These are phyloP conservation scores for Brienomyrus brachyistius DNA, from an alignment of 2,113 vertebrate genomes.

Conservation along the genomic window DNA sequence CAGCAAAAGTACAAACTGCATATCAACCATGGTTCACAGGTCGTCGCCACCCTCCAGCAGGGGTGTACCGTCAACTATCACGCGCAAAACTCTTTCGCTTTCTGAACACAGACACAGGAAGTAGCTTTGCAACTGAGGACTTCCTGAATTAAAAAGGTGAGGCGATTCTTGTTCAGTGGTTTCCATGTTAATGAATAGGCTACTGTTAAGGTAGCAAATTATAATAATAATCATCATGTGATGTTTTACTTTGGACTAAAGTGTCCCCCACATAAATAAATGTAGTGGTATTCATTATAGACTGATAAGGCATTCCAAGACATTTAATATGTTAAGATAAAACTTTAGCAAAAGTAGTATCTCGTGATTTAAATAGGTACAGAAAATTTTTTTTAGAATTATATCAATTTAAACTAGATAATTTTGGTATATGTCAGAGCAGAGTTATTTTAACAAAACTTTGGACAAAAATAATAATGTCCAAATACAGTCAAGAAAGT, in stretches of 20 bases:
- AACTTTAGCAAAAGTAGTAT: neutral
- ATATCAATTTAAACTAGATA: neutral
- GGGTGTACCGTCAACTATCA: neutral
- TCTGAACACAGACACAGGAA: slow-evolving; percentile 11
- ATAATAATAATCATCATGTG: neutral
- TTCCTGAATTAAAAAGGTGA: slow-evolving; percentile 31
- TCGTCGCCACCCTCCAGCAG: neutral
- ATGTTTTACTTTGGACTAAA: neutral
- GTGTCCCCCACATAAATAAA: neutral
- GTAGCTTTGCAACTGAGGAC: slow-evolving; percentile 20
- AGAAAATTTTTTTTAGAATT: neutral
- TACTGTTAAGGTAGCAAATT: neutral
- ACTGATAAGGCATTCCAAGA: neutral
- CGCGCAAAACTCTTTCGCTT: neutral
- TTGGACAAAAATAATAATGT: neutral
- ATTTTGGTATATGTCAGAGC: neutral
- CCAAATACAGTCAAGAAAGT: neutral
- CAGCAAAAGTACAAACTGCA: slow-evolving; percentile 28
- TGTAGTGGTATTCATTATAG: neutral
- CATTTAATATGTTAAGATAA: neutral
- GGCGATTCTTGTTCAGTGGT: neutral
- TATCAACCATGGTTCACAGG: slow-evolving; percentile 15
- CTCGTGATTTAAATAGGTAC: neutral
- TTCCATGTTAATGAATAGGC: neutral
- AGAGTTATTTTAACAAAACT: neutral